These are phyloP conservation scores for Xestia rhomboidea DNA, from an alignment of 2,888 invertebrate genomes.

Conservation along the genomic window DNA sequence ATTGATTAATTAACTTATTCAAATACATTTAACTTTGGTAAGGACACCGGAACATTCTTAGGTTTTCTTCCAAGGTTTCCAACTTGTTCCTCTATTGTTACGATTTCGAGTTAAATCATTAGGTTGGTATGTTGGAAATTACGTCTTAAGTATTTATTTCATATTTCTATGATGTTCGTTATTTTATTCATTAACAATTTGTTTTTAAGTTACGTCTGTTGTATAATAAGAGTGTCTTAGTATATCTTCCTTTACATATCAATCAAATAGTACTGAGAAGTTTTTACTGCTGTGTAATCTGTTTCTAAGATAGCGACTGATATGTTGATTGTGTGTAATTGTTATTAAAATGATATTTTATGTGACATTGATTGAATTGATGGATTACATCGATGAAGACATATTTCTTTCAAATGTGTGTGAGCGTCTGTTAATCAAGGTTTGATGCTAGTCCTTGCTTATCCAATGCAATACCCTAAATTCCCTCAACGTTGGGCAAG, in stretches of 20 bases:
- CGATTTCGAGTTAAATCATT: constrained; percentile 50
- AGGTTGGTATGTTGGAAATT: constrained; percentile 48
- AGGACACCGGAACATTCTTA: constrained; percentile 53
- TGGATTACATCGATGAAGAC: not conserved
- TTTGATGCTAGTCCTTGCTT: not conserved
- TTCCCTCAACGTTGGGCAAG: not conserved
- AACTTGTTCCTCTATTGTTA: constrained; percentile 42
- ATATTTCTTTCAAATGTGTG: not conserved
- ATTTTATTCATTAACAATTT: constrained; percentile 33
- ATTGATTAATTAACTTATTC: constrained; percentile 48
- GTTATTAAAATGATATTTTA: not conserved
- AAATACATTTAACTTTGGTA: constrained; percentile 26
- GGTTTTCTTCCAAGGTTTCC: constrained; percentile 49
- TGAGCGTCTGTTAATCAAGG: not conserved
- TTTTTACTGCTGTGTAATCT: not conserved
- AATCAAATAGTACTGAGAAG: constrained; percentile 2
- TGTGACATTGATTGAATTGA: not conserved
- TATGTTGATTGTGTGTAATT: constrained; percentile 26
- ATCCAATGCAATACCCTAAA: not conserved
- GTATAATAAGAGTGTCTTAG: not conserved
- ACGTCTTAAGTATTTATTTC: constrained; percentile 17
- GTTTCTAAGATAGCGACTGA: not conserved
- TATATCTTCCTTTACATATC: constrained; percentile 5
- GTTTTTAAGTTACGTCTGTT: constrained; percentile 25
- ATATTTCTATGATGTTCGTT: constrained; percentile 22